A percentile compares a stretch with the other conserved stretches of the same genome.
These are phyloP conservation scores for Enteromius afrohamiltoni DNA, from an alignment of 2,797 vertebrate species.

Conservation along the genomic window DNA sequence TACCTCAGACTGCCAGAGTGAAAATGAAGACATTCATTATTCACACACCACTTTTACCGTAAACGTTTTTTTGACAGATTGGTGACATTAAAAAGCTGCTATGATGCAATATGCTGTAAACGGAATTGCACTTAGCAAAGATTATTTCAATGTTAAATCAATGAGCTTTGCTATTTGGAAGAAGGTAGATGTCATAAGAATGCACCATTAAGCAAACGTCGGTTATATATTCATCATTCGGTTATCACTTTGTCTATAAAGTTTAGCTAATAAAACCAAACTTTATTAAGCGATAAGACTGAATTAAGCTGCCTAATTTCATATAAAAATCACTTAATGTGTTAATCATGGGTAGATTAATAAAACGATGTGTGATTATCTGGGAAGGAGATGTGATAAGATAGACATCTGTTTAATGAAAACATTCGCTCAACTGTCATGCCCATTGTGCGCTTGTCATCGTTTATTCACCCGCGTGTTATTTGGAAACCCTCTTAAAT, in stretches of 20 bases:
- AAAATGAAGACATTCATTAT: constrained; percentile 21
- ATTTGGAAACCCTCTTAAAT: neutral
- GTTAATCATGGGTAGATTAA: constrained; percentile 56
- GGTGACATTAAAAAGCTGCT: neutral
- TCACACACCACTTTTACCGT: neutral
- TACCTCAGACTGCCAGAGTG: constrained; percentile 1
- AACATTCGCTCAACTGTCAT: neutral
- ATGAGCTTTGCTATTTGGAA: neutral
- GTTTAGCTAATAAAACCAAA: constrained; percentile 8
- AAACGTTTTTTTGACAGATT: neutral
- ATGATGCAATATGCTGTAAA: neutral
- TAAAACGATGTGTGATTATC: constrained; percentile 38
- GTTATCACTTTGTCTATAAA: neutral
- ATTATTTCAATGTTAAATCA: neutral
- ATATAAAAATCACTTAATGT: constrained; percentile 34
- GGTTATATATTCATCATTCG: constrained; percentile 9
- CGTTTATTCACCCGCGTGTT: neutral
- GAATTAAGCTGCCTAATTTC: constrained; percentile 56
- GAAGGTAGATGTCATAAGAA: neutral
- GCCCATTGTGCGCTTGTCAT: neutral
- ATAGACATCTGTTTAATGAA: constrained; percentile 29
- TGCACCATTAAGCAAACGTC: constrained; percentile 44
- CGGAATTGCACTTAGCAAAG: neutral
- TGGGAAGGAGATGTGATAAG: constrained; percentile 3
- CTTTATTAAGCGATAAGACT: neutral